A percentile compares a stretch with the other conserved stretches of the same genome.
Conservation (phyloP, 2,797 vertebrate genomes). For the Myotis vivesi region DNA sequence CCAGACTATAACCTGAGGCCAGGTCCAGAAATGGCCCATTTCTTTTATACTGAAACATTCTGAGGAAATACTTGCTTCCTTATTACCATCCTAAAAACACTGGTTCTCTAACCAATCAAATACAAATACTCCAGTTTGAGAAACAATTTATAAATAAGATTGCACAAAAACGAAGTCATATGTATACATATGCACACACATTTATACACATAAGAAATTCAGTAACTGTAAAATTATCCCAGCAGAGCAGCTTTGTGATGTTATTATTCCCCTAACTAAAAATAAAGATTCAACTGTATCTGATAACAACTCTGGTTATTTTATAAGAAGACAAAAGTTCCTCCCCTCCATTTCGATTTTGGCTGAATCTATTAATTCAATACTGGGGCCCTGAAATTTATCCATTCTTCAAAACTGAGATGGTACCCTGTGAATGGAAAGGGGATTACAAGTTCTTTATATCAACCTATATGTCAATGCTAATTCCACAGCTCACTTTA, state of each 20-base stretch:
- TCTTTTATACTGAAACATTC: conserved; percentile 24
- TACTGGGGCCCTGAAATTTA: neutral
- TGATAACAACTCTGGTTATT: neutral
- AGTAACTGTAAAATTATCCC: neutral
- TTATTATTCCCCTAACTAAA: neutral
- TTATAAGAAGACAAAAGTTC: neutral
- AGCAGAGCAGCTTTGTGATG: neutral
- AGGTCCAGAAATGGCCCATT: neutral
- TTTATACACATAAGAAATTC: neutral
- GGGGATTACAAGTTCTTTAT: neutral
- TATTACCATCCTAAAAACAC: conserved; percentile 35
- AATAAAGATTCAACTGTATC: neutral
- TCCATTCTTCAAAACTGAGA: neutral
- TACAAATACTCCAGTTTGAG: neutral
- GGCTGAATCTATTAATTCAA: neutral
- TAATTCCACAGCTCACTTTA: neutral
- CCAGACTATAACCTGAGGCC: conserved; percentile 1
- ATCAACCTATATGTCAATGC: neutral
- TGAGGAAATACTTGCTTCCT: conserved; percentile 25
- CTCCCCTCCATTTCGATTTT: neutral
- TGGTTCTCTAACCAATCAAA: conserved; percentile 30
- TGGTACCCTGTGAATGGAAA: neutral
- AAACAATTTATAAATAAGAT: conserved; percentile 18
- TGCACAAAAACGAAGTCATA: neutral
- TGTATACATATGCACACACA: neutral